Percentiles rank a stretch among this genome's conserved stretches.
phyloP scores from a whole-genome alignment of 2,888 invertebrate species.

The Cordilura impudica region DNA sequence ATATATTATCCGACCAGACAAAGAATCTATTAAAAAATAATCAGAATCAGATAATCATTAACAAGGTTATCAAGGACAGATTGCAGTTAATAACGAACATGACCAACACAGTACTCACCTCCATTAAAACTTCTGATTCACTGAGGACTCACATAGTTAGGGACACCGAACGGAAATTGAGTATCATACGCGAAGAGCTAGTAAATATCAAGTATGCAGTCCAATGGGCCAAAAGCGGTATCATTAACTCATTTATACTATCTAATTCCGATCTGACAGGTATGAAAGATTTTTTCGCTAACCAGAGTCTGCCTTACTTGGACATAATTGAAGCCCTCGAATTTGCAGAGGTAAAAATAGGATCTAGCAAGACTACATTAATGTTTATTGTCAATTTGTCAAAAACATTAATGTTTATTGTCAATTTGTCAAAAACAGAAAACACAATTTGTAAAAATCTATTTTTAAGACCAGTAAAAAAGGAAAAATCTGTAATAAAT shows the following conservation, averaged over 20 bases:
- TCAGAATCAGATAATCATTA: too few species aligned
- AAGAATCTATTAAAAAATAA: too few species aligned
- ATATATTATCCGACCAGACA: too few species aligned
- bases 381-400: conserved; percentile 54
- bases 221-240: too few species aligned
- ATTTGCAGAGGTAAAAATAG: too few species aligned
- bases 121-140: neutral
- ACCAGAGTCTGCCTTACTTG: too few species aligned
- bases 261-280: too few species aligned
- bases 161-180: conserved; percentile 35
- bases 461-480: conserved; percentile 56
- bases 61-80: too few species aligned
- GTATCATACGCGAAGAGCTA: conserved; percentile 47
- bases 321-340: too few species aligned
- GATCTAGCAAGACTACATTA: conserved; percentile 26
- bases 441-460: conserved; percentile 36
- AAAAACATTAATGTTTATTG: conserved; percentile 47
- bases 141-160: conserved; percentile 6
- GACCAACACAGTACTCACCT: conserved; percentile 32
- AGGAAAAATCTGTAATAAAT: conserved; percentile 35
- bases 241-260: too few species aligned
- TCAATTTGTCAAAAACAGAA: conserved; percentile 43
- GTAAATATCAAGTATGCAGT: conserved; percentile 41
- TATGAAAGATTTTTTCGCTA: too few species aligned
- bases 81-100: too few species aligned